Percentiles rank a stretch among this genome's conserved stretches.
Conservation (phyloP, 92 coral and sea anemone genomes). For the Phenganax stokvisi region DNA sequence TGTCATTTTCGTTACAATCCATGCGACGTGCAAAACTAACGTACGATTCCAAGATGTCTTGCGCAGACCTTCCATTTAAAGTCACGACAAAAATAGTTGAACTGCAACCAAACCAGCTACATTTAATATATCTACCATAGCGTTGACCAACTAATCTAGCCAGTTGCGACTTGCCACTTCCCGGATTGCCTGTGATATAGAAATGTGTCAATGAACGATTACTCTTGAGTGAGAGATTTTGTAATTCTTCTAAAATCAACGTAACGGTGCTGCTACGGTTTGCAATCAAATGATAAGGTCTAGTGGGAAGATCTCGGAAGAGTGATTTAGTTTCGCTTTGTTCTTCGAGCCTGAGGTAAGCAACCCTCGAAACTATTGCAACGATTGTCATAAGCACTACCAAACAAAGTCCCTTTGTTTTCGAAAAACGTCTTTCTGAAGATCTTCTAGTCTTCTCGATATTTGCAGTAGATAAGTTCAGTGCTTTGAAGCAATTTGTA, state of each 20-base stretch:
- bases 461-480: neutral
- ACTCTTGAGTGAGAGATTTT: neutral
- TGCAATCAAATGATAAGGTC: neutral
- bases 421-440: neutral
- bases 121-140: neutral
- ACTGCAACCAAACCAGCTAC: neutral
- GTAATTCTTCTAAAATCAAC: neutral
- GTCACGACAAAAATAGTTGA: neutral
- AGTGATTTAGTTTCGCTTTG: neutral
- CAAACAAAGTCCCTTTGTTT: too few relatives aligned
- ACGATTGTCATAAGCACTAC: too few relatives aligned
- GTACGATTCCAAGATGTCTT: neutral
- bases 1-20: neutral
- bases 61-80: neutral
- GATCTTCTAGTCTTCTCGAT: neutral
- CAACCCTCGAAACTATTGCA: too few relatives aligned
- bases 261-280: neutral
- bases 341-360: too few relatives aligned
- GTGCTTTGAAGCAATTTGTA: neutral
- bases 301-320: neutral
- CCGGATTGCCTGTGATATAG: neutral
- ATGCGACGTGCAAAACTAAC: neutral
- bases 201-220: neutral
- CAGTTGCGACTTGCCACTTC: constrained; percentile 2
- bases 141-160: constrained; percentile 6